Percentiles rank a stretch among this genome's conserved stretches.
Evolutionary conservation across 2,888 invertebrate species (phyloP).

Genomic region (Onthophagus sagittarius): DNA sequence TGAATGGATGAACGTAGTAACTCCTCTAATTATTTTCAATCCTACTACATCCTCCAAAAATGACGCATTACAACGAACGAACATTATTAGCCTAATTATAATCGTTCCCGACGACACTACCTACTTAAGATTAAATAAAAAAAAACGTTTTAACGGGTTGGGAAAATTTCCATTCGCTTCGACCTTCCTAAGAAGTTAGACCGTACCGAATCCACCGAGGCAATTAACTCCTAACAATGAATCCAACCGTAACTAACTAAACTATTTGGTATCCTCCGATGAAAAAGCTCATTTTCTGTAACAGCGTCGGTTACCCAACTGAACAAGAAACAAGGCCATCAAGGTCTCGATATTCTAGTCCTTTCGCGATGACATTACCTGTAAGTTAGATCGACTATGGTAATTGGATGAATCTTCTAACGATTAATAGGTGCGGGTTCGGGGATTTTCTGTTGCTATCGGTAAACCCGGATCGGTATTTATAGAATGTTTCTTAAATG

Average conservation of each 20-base stretch:
- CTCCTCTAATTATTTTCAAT: background rate
- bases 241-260: background rate
- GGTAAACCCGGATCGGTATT: background rate
- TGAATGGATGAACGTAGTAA: background rate
- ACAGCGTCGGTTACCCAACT: background rate
- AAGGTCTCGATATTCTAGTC: background rate
- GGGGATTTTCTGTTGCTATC: background rate
- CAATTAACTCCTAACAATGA: background rate
- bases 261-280: background rate
- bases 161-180: background rate
- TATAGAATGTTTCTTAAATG: background rate
- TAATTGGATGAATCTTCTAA: background rate
- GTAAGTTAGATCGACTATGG: background rate
- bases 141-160: too few species aligned
- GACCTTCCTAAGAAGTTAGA: background rate
- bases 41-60: background rate
- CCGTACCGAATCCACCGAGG: background rate
- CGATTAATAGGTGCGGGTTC: background rate
- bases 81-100: background rate
- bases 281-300: background rate
- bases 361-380: background rate
- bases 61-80: background rate
- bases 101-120: too few species aligned
- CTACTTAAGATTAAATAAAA: too few species aligned
- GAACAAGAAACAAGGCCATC: background rate